Conservation (phyloP, 2,888 invertebrate genomes). For the Griposia aprilina region DNA sequence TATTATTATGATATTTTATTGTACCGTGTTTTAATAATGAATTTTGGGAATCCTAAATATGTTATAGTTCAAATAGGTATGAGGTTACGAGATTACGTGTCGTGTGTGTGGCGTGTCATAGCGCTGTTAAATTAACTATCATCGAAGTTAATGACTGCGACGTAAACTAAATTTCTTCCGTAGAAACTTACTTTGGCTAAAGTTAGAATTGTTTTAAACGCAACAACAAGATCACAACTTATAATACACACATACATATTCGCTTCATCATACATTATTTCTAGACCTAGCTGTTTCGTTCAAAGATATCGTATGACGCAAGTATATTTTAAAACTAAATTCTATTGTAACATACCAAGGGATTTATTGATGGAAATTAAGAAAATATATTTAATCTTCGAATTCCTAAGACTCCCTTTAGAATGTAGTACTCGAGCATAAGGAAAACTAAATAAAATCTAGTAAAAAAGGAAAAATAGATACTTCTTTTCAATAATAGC, state of each 20-base stretch:
- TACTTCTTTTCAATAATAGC: neutral
- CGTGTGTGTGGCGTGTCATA: slow-evolving; percentile 68
- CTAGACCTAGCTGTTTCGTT: slow-evolving; percentile 23
- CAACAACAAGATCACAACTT: slow-evolving; percentile 13
- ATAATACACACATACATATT: neutral
- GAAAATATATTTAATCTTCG: slow-evolving; percentile 15
- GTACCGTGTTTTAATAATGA: slow-evolving; percentile 69
- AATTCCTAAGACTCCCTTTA: slow-evolving; percentile 19
- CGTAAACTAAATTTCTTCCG: slow-evolving; percentile 12
- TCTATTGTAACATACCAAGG: slow-evolving; percentile 11
- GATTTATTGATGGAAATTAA: slow-evolving; percentile 45
- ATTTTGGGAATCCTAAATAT: slow-evolving; percentile 69
- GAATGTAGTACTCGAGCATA: slow-evolving; percentile 8
- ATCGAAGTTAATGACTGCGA: slow-evolving; percentile 65
- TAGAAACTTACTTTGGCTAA: slow-evolving; percentile 17
- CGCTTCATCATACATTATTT: neutral
- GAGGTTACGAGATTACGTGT: slow-evolving; percentile 55
- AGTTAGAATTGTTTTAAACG: neutral
- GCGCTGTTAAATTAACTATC: slow-evolving; percentile 49
- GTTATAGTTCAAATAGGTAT: slow-evolving; percentile 68
- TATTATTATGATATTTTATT: slow-evolving; percentile 73
- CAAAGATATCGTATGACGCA: slow-evolving; percentile 9
- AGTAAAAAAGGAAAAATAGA: neutral
- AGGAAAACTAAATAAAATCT: slow-evolving; percentile 2
- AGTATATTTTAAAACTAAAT: slow-evolving; percentile 45